Evolutionary conservation across 2,113 vertebrate species (phyloP).

Genomic region (Rana temporaria): DNA sequence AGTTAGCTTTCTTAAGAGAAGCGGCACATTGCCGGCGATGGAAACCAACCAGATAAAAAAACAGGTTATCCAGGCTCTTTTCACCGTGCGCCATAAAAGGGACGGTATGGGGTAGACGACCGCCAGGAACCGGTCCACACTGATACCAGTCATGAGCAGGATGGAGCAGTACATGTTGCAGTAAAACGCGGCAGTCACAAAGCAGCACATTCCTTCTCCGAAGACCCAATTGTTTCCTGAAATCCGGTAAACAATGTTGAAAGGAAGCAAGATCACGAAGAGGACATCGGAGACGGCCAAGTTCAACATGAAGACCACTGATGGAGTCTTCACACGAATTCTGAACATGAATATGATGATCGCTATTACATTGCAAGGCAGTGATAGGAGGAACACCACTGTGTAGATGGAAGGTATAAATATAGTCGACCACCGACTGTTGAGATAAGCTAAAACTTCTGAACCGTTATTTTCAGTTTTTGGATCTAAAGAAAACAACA

Average conservation of each 20-base stretch:
- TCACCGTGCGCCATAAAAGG: background rate
- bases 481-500: too few relatives aligned
- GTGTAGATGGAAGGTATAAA: conserved; percentile 87
- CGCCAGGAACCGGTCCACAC: background rate
- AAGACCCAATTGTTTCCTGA: conserved; percentile 48
- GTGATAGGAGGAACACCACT: conserved; percentile 78
- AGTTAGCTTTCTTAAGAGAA: background rate
- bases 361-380: conserved; percentile 85
- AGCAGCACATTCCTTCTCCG: too few relatives aligned
- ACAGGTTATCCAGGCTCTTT: background rate
- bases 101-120: background rate
- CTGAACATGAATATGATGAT: conserved; percentile 79
- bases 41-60: background rate
- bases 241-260: conserved; percentile 89
- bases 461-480: too few relatives aligned
- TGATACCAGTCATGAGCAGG: too few relatives aligned
- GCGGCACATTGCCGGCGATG: background rate
- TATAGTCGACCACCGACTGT: conserved; percentile 74
- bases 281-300: conserved; percentile 86
- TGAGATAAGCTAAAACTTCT: conserved; percentile 72
- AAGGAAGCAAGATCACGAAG: conserved; percentile 86
- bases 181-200: too few relatives aligned
- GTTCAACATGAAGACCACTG: conserved; percentile 91
- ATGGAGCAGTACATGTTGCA: too few relatives aligned
- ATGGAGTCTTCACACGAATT: conserved; percentile 84